A percentile compares a stretch with the other conserved stretches of the same genome.
Conservation (phyloP, 2,888 invertebrate genomes). For the Atrina japonica region DNA sequence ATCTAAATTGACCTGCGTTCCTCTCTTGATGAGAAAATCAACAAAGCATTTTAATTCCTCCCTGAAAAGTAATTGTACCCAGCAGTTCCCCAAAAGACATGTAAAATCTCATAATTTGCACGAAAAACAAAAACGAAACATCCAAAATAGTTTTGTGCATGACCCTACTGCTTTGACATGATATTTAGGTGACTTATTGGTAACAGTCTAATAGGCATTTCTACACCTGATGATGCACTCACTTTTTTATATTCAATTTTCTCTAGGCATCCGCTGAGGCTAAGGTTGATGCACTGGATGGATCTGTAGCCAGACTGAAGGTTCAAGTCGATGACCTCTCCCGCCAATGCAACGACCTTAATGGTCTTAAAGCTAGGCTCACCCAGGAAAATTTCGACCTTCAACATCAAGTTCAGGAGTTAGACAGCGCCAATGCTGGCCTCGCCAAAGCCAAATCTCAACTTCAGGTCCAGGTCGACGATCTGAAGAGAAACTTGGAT, state of each 20-base stretch:
- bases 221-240: no score
- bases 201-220: no score
- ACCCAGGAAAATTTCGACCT: constrained; percentile 86
- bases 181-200: no score
- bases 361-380: constrained; percentile 89
- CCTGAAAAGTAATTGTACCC: no score
- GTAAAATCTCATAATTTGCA: no score
- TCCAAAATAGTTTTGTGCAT: no score
- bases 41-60: no score
- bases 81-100: no score
- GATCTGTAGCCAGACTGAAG: constrained; percentile 74
- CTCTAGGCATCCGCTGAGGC: constrained; percentile 82
- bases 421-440: constrained; percentile 97
- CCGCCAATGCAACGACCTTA: constrained; percentile 85
- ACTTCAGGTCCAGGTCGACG: constrained; percentile 76
- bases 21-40: no score
- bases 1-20: no score
- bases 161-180: no score
- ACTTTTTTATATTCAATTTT: background rate
- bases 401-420: constrained; percentile 90
- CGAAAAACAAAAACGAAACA: no score
- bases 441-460: constrained; percentile 91
- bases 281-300: constrained; percentile 92
- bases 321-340: constrained; percentile 93
- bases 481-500: constrained; percentile 77